phyloP scores from a whole-genome alignment of 2,113 vertebrate species.

The Glareola pratincola region DNA sequence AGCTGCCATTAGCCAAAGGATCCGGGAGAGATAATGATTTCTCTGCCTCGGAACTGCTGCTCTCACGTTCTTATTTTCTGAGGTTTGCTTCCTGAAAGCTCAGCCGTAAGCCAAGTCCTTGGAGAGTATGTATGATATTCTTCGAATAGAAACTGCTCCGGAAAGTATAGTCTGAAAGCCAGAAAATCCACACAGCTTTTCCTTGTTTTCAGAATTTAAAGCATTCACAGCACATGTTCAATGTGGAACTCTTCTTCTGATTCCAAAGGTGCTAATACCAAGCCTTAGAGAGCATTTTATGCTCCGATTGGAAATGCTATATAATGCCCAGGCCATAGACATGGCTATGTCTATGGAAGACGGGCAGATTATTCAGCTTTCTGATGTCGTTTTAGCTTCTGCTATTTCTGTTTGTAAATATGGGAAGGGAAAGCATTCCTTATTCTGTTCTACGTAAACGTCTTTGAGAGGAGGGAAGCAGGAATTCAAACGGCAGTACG shows the following conservation, averaged over 20 bases:
- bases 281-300: background rate
- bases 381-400: background rate
- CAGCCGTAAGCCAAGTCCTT: background rate
- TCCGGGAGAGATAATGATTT: background rate
- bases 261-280: background rate
- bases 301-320: background rate
- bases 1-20: background rate
- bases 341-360: background rate
- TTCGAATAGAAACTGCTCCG: background rate
- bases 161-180: background rate
- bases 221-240: background rate
- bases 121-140: background rate
- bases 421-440: background rate
- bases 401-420: background rate
- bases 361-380: background rate
- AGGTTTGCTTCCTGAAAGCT: background rate
- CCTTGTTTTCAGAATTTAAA: background rate
- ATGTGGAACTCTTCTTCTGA: background rate
- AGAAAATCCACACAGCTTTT: background rate
- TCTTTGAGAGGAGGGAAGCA: background rate
- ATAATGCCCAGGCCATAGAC: background rate
- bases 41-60: background rate
- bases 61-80: background rate
- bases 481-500: background rate
- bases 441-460: background rate